Base-by-base conservation (phyloP, 1,140 invertebrate species). In the Saxidomus purpurata region DNA sequence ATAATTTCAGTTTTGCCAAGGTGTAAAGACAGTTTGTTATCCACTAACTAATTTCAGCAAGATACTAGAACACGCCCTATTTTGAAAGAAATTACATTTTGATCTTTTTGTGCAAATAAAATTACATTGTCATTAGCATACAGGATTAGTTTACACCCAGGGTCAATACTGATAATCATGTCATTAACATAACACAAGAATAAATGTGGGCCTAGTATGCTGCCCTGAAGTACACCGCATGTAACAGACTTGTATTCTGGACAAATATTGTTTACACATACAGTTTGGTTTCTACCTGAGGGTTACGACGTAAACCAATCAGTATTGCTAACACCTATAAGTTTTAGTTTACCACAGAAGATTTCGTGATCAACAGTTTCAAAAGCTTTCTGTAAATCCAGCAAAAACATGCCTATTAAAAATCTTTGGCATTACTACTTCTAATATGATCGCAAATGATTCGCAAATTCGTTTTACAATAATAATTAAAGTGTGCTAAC, bases 181-280 rank as follows among this genome's bases (percentile, higher is more conserved):
- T 79, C 76, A 55, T 52, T 79, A 40, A 79, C 49, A 79, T 49
- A 79, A 25, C 34, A 36, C 15, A 79, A 34, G 34, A 79, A 79
- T n/a, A 79, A 36, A 19, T 49, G 43, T 25, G 76, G 40, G 15
- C 76, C 76, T 4, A 49, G 34, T 17, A 49, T 79, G 52, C 76
- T 79, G 40, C 76, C 76, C 76, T 79, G 76, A 40, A 43, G 76
- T 36, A 79, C 76, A 79, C 49, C 69, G 28, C 69, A 74, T 43
- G 40, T 43, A 74, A 74, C 34, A 36, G 69, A 28, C 13, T n/a
- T 36, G 40, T 17, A 79, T 13, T 79, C 76, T 22, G 38, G 52
- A 19, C 4, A 17, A 40, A 28, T 43, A 9, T 28, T 34, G 52
- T 52, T 49, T 25, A 79, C 43, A 52, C 43, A 22, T 40, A 79